A percentile compares a stretch with the other conserved stretches of the same genome.
Evolutionary conservation across 2,888 invertebrate species (phyloP).

Genomic region (Macrophya annulata): DNA sequence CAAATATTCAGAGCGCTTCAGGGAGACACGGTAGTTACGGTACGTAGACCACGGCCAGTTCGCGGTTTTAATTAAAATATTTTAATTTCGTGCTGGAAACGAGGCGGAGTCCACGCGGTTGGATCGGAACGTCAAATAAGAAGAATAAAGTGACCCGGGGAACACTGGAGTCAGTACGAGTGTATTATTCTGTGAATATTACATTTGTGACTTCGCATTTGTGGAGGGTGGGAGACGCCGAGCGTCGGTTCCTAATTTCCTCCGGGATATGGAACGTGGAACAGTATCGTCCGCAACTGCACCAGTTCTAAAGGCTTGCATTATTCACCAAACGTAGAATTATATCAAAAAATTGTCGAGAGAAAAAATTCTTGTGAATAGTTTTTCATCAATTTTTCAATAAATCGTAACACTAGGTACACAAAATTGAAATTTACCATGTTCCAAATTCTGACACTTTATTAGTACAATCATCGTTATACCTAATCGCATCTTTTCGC

Average conservation of each 20-base stretch:
- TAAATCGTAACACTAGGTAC: no score
- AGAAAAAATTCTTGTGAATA: not conserved
- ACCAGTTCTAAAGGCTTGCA: constrained; percentile 65
- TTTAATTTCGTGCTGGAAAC: constrained; percentile 49
- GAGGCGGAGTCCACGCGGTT: constrained; percentile 13
- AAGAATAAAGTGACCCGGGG: constrained; percentile 48
- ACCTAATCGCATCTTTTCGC: not conserved
- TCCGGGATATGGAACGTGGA: constrained; percentile 77
- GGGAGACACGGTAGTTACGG: constrained; percentile 47
- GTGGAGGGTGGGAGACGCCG: constrained; percentile 62
- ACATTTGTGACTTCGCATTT: constrained; percentile 77
- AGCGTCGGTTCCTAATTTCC: constrained; percentile 77
- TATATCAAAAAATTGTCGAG: constrained; percentile 22
- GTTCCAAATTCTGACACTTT: not conserved
- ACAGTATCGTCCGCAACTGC: constrained; percentile 72
- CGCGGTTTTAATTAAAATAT: constrained; percentile 53
- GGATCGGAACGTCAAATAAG: constrained; percentile 53
- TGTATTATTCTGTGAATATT: constrained; percentile 78
- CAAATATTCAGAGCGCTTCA: constrained; percentile 52
- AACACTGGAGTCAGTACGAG: constrained; percentile 56
- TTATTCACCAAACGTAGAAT: constrained; percentile 69
- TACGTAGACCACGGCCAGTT: constrained; percentile 50
- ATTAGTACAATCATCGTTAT: not conserved
- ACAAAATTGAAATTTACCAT: not conserved
- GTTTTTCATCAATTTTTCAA: not conserved